Conservation (phyloP, 2,888 invertebrate species). For the Tyria jacobaeae region DNA sequence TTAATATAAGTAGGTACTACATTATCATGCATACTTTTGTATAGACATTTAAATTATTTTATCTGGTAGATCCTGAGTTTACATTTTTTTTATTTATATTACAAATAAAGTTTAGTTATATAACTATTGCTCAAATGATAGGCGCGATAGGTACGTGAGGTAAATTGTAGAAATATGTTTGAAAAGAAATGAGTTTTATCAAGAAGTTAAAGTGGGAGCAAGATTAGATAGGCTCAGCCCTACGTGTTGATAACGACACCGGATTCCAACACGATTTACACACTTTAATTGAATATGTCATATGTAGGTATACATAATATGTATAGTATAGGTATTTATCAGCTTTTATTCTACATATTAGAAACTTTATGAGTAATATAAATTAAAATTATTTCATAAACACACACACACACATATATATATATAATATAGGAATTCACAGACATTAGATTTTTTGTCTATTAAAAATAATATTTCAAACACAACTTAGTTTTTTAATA, state of each 20-base stretch:
- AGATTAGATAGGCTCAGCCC: slow-evolving; percentile 82
- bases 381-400: background rate
- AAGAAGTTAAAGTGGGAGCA: slow-evolving; percentile 67
- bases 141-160: slow-evolving; percentile 10
- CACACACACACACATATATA: too few relatives aligned
- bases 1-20: background rate
- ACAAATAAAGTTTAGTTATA: background rate
- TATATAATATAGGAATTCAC: background rate
- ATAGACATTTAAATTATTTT: background rate
- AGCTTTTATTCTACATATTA: slow-evolving; percentile 2
- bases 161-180: slow-evolving; percentile 58
- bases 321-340: slow-evolving; percentile 9
- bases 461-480: background rate
- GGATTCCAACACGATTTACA: slow-evolving; percentile 71
- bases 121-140: slow-evolving; percentile 24
- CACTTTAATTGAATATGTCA: too few relatives aligned
- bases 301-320: too few relatives aligned
- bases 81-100: background rate
- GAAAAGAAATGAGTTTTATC: slow-evolving; percentile 68
- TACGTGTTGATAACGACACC: slow-evolving; percentile 72
- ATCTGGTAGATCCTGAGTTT: background rate
- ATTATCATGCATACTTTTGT: background rate
- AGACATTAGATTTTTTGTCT: background rate
- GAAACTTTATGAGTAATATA: background rate
- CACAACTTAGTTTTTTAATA: too few relatives aligned